Percentiles rank a stretch among this genome's conserved stretches.
Evolutionary conservation across 1,140 invertebrate genomes (phyloP).

Genomic region (Oedothorax gibbosus): DNA sequence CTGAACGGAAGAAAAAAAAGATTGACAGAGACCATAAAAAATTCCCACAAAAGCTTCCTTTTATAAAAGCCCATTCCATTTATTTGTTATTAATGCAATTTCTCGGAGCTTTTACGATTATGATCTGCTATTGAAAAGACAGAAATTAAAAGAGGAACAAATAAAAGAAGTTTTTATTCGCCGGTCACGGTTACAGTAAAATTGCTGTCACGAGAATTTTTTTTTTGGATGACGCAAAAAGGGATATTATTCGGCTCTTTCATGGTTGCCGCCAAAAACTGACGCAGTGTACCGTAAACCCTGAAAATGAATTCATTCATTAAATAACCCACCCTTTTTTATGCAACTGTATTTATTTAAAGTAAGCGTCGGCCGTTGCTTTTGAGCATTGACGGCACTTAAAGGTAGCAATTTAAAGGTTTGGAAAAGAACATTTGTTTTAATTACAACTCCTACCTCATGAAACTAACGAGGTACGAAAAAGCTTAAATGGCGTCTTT

Average conservation of each 20-base stretch:
- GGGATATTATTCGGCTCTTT: conserved; percentile 26
- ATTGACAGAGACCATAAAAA: neutral
- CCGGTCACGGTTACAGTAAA: conserved; percentile 45
- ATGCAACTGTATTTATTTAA: no score
- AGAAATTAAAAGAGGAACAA: conserved; percentile 25
- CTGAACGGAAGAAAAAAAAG: neutral
- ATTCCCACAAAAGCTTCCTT: neutral
- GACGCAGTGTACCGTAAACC: conserved; percentile 7
- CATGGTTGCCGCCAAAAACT: conserved; percentile 25
- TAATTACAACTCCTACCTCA: no score
- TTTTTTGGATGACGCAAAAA: conserved; percentile 35
- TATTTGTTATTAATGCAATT: conserved; percentile 30
- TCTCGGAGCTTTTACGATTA: conserved; percentile 34
- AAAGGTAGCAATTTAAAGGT: no score
- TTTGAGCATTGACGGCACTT: neutral
- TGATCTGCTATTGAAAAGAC: conserved; percentile 14
- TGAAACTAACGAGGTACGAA: no score
- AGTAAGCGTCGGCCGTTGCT: neutral
- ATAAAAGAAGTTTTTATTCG: conserved; percentile 8
- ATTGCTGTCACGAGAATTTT: conserved; percentile 33
- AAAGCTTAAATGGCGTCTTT: no score
- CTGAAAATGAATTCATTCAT: conserved; percentile 50
- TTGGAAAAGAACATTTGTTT: no score
- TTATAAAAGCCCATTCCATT: conserved; percentile 6
- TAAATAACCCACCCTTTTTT: conserved; percentile 5